Evolutionary conservation across 2,888 invertebrate genomes (phyloP).

Genomic region (Ophioninae sp.): DNA sequence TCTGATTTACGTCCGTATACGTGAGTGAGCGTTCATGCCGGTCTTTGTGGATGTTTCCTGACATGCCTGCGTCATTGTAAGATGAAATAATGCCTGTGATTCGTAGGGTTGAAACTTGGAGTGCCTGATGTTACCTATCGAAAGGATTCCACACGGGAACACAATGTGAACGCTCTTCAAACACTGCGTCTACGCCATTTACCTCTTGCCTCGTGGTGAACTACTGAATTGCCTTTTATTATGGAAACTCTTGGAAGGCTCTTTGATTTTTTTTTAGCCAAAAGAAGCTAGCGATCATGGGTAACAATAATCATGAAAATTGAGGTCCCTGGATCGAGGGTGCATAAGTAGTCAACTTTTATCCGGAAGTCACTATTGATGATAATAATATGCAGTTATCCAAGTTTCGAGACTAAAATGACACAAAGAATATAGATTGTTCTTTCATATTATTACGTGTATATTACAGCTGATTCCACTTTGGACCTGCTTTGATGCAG

Average conservation of each 20-base stretch:
- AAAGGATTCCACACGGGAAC: slow-evolving; percentile 37
- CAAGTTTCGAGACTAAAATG: too few relatives aligned
- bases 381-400: too few relatives aligned
- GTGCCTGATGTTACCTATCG: slow-evolving; percentile 52
- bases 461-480: too few relatives aligned
- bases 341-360: too few relatives aligned
- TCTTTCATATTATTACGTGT: too few relatives aligned
- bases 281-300: too few relatives aligned
- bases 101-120: slow-evolving; percentile 71
- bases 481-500: too few relatives aligned
- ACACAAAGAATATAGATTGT: too few relatives aligned
- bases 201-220: slow-evolving; percentile 26
- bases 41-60: neutral
- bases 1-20: neutral
- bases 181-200: slow-evolving; percentile 28
- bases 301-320: too few relatives aligned
- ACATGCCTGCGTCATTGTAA: slow-evolving; percentile 29
- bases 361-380: too few relatives aligned
- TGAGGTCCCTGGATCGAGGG: too few relatives aligned
- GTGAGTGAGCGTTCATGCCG: neutral
- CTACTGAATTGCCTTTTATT: slow-evolving; percentile 46
- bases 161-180: slow-evolving; percentile 21
- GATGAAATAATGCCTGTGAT: slow-evolving; percentile 73
- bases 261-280: neutral
- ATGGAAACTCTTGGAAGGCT: neutral